phyloP scores from a whole-genome alignment of 2,113 vertebrate species.

The Lepidothrix coronata region DNA sequence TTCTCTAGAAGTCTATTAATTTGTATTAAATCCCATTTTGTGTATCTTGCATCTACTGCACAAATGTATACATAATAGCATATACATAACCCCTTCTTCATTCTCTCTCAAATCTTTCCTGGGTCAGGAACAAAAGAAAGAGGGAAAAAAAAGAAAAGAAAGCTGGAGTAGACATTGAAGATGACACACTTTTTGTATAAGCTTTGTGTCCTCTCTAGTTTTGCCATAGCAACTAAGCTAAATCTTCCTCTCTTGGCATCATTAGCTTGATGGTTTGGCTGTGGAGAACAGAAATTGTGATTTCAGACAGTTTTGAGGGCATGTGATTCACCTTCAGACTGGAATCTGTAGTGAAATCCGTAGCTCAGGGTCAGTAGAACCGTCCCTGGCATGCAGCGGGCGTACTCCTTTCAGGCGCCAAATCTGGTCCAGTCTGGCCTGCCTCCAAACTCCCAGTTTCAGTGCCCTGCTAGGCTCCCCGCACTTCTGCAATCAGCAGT shows the following conservation, averaged over 20 bases:
- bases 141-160: background rate
- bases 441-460: background rate
- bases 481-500: background rate
- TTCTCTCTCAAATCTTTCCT: background rate
- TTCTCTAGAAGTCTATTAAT: slow-evolving; percentile 24
- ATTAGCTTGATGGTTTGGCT: background rate
- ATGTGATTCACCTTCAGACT: background rate
- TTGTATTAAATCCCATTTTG: slow-evolving; percentile 8
- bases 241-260: slow-evolving; percentile 12
- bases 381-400: background rate
- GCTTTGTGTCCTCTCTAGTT: background rate
- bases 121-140: background rate
- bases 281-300: background rate
- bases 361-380: background rate
- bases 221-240: slow-evolving; percentile 45
- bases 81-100: background rate
- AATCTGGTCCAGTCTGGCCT: background rate
- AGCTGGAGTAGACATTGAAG: background rate
- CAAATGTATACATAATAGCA: background rate
- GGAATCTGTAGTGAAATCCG: background rate
- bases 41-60: background rate
- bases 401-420: background rate
- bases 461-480: background rate
- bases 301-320: background rate
- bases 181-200: background rate